phyloP scores from a whole-genome alignment of 2,797 vertebrate genomes.

The Oceanodroma leucorhoa region DNA sequence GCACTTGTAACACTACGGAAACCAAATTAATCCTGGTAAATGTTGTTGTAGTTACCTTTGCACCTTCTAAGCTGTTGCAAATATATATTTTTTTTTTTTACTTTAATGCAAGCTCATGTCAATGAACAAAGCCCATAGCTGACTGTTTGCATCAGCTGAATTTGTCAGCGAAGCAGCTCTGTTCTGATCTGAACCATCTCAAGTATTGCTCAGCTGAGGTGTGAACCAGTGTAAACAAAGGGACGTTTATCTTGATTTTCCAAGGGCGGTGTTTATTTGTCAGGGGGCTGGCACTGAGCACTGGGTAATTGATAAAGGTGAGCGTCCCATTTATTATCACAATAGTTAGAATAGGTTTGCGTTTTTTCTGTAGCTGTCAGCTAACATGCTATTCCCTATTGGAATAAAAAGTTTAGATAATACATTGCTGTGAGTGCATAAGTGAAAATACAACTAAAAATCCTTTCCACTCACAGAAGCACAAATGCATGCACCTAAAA shows the following conservation, averaged over 20 bases:
- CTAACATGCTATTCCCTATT: rapidly evolving
- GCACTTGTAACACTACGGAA: not conserved
- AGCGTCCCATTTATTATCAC: rapidly evolving
- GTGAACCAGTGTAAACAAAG: not conserved
- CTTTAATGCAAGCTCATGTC: rapidly evolving
- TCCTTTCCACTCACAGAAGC: not conserved
- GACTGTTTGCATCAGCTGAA: not conserved
- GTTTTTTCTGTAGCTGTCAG: not conserved
- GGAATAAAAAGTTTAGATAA: not conserved
- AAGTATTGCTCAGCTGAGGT: rapidly evolving
- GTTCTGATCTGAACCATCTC: rapidly evolving
- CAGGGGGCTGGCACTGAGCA: not conserved
- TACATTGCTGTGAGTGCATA: rapidly evolving
- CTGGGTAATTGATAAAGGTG: rapidly evolving
- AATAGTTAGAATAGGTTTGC: rapidly evolving
- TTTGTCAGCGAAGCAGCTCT: not conserved
- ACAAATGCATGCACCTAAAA: rapidly evolving
- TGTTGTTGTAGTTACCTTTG: not conserved
- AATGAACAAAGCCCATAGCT: not conserved
- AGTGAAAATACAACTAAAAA: not conserved
- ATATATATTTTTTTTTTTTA: no score
- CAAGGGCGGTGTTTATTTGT: not conserved
- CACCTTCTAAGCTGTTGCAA: not conserved
- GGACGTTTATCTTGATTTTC: rapidly evolving
- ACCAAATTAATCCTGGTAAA: not conserved